These are phyloP conservation scores for Chionoecetes opilio DNA, from an alignment of 1,140 invertebrate species.

Conservation along the genomic window DNA sequence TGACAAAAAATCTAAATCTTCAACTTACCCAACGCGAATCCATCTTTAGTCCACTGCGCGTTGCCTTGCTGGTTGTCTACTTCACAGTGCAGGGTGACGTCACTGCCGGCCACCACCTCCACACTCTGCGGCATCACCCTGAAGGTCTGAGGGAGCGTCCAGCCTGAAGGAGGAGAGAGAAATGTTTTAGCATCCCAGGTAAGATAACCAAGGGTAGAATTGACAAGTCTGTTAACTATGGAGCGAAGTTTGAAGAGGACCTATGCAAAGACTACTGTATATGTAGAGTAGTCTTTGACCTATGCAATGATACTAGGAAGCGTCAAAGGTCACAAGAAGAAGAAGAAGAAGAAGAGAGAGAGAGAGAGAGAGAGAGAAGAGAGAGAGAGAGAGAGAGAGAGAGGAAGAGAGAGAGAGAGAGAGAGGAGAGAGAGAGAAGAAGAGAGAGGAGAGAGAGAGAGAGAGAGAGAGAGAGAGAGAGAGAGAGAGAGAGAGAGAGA, in stretches of 20 bases:
- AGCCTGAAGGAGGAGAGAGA: conserved; percentile 51
- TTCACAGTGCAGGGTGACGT: conserved; percentile 49
- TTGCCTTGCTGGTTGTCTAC: conserved; percentile 69
- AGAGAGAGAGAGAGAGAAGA: not conserved
- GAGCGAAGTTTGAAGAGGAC: no score
- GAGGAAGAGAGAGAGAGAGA: not conserved
- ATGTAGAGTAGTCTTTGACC: no score
- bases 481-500: not conserved
- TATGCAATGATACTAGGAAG: no score
- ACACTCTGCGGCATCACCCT: conserved; percentile 56
- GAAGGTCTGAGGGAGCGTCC: conserved; percentile 65
- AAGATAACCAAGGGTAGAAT: no score
- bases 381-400: not conserved
- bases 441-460: not conserved
- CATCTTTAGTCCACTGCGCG: conserved; percentile 71
- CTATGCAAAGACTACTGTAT: no score
- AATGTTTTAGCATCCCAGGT: no score
- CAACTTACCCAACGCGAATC: conserved; percentile 68
- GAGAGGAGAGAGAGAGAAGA: not conserved
- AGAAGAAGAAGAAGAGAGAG: no score
- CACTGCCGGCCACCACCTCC: conserved; percentile 63
- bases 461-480: no score
- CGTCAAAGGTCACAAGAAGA: no score
- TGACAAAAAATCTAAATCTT: not conserved
- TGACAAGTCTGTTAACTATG: no score